These are phyloP conservation scores for Cyclargus thomasi DNA, from an alignment of 1,140 invertebrate genomes.

Conservation along the genomic window DNA sequence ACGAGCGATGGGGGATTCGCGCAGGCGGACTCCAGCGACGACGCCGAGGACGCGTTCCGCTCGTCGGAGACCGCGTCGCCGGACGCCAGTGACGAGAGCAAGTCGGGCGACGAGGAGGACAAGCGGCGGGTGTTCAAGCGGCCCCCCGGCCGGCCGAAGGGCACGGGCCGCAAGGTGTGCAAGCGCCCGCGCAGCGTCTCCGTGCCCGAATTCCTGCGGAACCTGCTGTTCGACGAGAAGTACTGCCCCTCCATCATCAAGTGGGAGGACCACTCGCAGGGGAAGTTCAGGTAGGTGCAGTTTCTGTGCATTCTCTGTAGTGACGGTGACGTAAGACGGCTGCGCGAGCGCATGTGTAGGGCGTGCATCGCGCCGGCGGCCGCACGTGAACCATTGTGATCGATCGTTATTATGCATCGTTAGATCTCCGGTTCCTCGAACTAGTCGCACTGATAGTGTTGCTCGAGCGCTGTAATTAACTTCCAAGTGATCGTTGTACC, in stretches of 20 bases:
- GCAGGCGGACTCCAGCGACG: conserved; percentile 54
- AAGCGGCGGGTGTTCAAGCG: conserved; percentile 60
- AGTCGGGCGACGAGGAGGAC: conserved; percentile 60
- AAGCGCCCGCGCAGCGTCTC: conserved; percentile 81
- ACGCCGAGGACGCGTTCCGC: conserved; percentile 52
- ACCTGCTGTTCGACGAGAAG: conserved; percentile 83
- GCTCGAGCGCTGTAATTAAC: background rate
- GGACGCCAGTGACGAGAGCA: conserved; percentile 58
- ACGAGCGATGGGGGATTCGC: conserved; percentile 43
- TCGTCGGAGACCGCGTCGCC: conserved; percentile 51
- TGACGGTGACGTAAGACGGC: no score
- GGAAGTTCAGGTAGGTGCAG: conserved; percentile 81
- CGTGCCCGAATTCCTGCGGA: conserved; percentile 85
- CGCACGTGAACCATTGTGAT: background rate
- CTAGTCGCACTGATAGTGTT: background rate
- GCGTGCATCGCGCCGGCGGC: background rate
- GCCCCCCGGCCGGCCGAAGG: conserved; percentile 63
- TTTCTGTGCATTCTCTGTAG: background rate
- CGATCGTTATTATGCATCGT: background rate
- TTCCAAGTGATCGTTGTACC: no score
- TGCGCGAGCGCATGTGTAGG: background rate
- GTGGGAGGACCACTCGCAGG: conserved; percentile 91
- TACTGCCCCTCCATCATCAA: conserved; percentile 88
- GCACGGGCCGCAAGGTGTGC: conserved; percentile 74
- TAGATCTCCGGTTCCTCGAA: background rate